A percentile compares a stretch with the other conserved stretches of the same genome.
phyloP scores from a whole-genome alignment of 2,797 vertebrate genomes.

The Urocyon cinereoargenteus region DNA sequence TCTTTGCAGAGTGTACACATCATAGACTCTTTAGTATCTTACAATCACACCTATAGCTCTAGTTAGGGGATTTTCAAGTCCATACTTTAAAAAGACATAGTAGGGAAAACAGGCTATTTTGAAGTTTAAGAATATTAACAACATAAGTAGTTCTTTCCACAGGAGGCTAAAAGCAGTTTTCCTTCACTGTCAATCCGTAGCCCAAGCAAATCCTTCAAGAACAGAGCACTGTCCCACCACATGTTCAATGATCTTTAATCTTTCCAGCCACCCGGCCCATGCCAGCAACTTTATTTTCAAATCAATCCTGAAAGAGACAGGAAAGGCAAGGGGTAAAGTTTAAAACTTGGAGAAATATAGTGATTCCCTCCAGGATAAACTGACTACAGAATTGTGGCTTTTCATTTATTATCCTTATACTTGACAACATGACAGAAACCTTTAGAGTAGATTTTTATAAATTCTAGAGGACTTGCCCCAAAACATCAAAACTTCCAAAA shows the following conservation, averaged over 20 bases:
- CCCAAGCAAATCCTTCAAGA: neutral
- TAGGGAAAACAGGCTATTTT: neutral
- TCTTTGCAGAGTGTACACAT: neutral
- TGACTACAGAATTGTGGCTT: neutral
- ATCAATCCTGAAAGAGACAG: neutral
- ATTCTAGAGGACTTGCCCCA: neutral
- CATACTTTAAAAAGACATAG: neutral
- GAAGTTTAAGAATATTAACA: neutral
- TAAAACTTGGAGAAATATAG: neutral
- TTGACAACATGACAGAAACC: neutral
- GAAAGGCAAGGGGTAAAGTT: neutral
- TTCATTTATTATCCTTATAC: neutral
- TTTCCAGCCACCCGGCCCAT: neutral
- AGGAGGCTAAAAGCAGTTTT: neutral
- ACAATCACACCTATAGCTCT: neutral
- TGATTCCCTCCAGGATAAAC: neutral
- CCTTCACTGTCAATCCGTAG: neutral
- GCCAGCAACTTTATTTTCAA: neutral
- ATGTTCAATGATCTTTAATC: no score
- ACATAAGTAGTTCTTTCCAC: neutral
- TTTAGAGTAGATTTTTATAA: constrained; percentile 21
- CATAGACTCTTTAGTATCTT: neutral
- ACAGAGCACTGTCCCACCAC: neutral
- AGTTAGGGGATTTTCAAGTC: neutral
- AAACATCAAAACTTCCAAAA: constrained; percentile 23